phyloP scores from a whole-genome alignment of 2,888 invertebrate species.

The Bembecia ichneumoniformis region DNA sequence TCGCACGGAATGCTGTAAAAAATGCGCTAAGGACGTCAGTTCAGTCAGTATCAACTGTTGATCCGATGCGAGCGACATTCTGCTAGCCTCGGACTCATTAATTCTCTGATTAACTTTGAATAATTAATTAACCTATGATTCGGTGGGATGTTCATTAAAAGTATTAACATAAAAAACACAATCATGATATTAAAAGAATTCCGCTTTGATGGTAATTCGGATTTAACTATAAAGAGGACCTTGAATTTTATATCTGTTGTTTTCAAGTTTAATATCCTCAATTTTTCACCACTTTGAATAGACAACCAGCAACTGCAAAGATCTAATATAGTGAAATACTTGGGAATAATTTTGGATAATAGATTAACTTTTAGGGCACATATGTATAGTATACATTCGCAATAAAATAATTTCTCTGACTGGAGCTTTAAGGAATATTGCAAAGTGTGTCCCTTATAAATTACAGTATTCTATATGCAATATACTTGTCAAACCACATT shows the following conservation, averaged over 20 bases:
- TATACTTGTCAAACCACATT: too few relatives aligned
- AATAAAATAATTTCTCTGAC: too few relatives aligned
- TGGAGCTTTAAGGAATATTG: too few relatives aligned
- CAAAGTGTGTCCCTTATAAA: too few relatives aligned
- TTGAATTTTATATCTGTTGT: not conserved
- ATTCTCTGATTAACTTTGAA: slow-evolving; percentile 42
- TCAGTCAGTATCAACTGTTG: slow-evolving; percentile 42
- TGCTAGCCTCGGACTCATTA: slow-evolving; percentile 33
- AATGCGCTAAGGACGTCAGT: slow-evolving; percentile 59
- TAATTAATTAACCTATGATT: slow-evolving; percentile 33
- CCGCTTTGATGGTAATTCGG: not conserved
- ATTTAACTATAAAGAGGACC: not conserved
- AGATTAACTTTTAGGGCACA: too few relatives aligned
- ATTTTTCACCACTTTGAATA: too few relatives aligned
- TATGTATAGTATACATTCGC: too few relatives aligned
- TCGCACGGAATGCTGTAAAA: slow-evolving; percentile 62
- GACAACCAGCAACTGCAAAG: too few relatives aligned
- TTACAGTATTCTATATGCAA: too few relatives aligned
- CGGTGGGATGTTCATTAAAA: slow-evolving; percentile 12
- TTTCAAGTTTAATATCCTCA: too few relatives aligned
- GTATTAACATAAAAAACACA: slow-evolving; percentile 4
- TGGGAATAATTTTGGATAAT: too few relatives aligned
- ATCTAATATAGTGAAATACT: too few relatives aligned
- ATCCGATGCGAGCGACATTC: slow-evolving; percentile 22
- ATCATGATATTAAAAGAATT: not conserved